Conservation (phyloP, 2,113 vertebrate genomes). For the Ursus arctos region DNA sequence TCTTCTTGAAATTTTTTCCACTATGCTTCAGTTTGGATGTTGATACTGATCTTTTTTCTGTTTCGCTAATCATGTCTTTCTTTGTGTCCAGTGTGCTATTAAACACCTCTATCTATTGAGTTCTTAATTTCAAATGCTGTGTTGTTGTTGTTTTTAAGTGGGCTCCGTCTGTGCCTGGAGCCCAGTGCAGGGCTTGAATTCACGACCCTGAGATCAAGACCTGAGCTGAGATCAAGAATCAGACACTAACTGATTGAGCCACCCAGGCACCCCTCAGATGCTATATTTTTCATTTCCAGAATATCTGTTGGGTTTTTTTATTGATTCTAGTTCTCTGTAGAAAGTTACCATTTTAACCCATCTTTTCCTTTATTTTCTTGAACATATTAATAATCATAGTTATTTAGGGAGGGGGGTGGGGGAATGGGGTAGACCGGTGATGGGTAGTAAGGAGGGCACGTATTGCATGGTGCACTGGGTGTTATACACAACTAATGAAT, state of each 20-base stretch:
- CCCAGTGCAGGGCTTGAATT: background rate
- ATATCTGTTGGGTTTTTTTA: background rate
- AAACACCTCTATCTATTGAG: background rate
- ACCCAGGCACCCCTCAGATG: background rate
- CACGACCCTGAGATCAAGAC: background rate
- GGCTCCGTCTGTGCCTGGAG: background rate
- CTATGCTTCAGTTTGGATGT: background rate
- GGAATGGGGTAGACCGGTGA: too few species aligned
- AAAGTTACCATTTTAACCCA: background rate
- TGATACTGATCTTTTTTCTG: background rate
- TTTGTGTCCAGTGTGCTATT: background rate
- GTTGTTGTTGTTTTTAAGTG: background rate
- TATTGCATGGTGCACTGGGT: too few species aligned
- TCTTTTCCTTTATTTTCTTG: slow-evolving; percentile 22
- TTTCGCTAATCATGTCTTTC: background rate
- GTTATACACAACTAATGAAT: too few species aligned
- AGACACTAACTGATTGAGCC: background rate
- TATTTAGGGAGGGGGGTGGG: background rate
- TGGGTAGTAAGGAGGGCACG: too few species aligned
- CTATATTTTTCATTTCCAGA: background rate
- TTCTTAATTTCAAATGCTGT: slow-evolving; percentile 13
- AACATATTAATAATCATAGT: background rate
- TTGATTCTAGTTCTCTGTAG: background rate
- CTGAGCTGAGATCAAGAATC: background rate
- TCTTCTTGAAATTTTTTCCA: background rate